Percentiles rank a stretch among this genome's conserved stretches.
Evolutionary conservation across 2,888 invertebrate species (phyloP).

Genomic region (Rhagium mordax): DNA sequence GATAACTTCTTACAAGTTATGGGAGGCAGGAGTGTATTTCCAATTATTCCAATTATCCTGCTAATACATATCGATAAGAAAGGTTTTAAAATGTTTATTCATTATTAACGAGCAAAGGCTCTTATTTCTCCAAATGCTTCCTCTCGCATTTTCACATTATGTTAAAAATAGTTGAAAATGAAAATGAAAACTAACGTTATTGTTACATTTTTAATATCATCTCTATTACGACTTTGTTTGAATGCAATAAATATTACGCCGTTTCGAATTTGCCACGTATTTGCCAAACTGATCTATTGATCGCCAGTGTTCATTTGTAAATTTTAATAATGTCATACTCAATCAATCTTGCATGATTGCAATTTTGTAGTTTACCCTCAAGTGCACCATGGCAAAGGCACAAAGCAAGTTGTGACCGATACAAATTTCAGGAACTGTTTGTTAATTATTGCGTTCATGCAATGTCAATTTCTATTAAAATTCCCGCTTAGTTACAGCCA

Average conservation of each 20-base stretch:
- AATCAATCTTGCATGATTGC: constrained; percentile 31
- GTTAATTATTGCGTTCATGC: constrained; percentile 33
- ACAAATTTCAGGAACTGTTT: constrained; percentile 27
- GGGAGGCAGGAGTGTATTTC: too few relatives aligned
- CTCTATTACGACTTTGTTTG: too few relatives aligned
- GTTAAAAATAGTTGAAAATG: too few relatives aligned
- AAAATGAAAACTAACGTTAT: too few relatives aligned
- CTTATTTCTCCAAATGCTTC: too few relatives aligned
- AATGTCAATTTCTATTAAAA: constrained; percentile 33
- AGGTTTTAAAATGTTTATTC: too few relatives aligned
- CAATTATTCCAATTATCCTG: too few relatives aligned
- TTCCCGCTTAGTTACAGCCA: constrained; percentile 24
- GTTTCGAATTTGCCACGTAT: not conserved
- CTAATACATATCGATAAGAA: too few relatives aligned
- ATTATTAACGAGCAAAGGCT: too few relatives aligned
- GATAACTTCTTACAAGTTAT: too few relatives aligned
- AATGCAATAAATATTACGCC: not conserved
- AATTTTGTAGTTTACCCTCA: constrained; percentile 27
- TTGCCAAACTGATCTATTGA: constrained; percentile 17
- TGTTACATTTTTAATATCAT: too few relatives aligned
- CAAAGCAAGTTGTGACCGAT: constrained; percentile 26
- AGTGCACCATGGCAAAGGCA: constrained; percentile 22
- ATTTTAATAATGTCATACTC: constrained; percentile 31
- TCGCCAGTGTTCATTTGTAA: constrained; percentile 28
- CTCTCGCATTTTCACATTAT: too few relatives aligned